phyloP scores from a whole-genome alignment of 2,113 vertebrate species.

The Nestor notabilis region DNA sequence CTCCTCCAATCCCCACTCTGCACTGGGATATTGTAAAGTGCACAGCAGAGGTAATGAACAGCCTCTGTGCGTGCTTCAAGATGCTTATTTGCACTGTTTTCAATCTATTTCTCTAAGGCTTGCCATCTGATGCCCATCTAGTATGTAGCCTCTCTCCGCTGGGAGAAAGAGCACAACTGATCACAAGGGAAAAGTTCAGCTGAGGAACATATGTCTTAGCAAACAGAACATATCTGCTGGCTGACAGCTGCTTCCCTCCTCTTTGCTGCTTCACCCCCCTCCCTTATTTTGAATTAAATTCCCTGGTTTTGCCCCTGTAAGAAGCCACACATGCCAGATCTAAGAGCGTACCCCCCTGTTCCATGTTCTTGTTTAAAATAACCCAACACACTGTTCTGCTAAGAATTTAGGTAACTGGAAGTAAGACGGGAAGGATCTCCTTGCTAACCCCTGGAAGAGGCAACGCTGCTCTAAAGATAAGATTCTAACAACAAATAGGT shows the following conservation, averaged over 20 bases:
- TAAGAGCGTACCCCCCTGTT: neutral
- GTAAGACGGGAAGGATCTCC: neutral
- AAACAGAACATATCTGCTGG: neutral
- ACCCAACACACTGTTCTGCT: neutral
- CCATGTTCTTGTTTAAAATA: neutral
- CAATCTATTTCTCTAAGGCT: neutral
- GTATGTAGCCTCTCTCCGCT: neutral
- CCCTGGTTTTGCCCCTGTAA: neutral
- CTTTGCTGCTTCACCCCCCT: neutral
- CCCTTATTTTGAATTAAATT: neutral
- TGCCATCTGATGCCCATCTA: conserved; percentile 57
- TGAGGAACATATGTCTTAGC: conserved; percentile 39
- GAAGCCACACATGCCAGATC: neutral
- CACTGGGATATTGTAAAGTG: neutral
- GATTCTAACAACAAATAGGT: neutral
- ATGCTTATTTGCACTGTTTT: conserved; percentile 14
- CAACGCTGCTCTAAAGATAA: neutral
- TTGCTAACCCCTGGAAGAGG: neutral
- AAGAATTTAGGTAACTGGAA: neutral
- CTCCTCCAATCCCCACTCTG: neutral
- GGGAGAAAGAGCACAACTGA: neutral
- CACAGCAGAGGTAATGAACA: neutral
- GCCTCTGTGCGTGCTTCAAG: neutral
- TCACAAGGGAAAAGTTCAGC: conserved; percentile 26
- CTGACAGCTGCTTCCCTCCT: conserved; percentile 17